Conservation (phyloP, 2,113 vertebrate species). For the Smithornis capensis region DNA sequence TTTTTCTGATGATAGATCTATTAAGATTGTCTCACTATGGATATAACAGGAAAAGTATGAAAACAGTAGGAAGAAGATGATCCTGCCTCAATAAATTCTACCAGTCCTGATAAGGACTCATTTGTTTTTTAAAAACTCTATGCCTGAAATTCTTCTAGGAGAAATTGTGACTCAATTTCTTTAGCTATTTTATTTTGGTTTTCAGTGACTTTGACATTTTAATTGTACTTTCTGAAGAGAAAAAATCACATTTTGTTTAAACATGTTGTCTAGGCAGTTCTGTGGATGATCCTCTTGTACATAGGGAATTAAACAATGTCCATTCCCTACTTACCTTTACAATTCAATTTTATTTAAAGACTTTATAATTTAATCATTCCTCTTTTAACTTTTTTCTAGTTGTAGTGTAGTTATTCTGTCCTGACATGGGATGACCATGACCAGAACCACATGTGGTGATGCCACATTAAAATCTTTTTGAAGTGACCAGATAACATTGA, state of each 20-base stretch:
- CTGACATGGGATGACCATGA: not conserved
- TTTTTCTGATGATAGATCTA: not conserved
- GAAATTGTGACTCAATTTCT: not conserved
- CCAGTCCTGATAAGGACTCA: not conserved
- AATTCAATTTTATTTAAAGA: not conserved
- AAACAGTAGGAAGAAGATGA: not conserved
- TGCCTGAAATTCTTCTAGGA: not conserved
- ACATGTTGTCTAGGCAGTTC: not conserved
- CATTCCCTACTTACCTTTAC: not conserved
- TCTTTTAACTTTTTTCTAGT: not conserved
- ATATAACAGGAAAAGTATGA: not conserved
- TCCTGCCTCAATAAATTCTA: not conserved
- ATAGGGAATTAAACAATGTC: not conserved
- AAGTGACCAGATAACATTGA: not conserved
- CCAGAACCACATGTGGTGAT: not conserved
- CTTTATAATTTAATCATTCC: not conserved
- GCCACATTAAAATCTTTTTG: not conserved
- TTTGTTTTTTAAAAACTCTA: not conserved
- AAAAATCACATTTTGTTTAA: not conserved
- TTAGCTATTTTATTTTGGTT: not conserved
- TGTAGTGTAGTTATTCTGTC: not conserved
- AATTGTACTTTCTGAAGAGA: not conserved
- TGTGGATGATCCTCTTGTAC: not conserved
- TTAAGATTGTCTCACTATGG: not conserved
- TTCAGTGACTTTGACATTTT: not conserved